Percentiles rank a stretch among this genome's conserved stretches.
These are phyloP conservation scores for Brachylomia viminalis DNA, from an alignment of 2,888 invertebrate species.

Conservation along the genomic window DNA sequence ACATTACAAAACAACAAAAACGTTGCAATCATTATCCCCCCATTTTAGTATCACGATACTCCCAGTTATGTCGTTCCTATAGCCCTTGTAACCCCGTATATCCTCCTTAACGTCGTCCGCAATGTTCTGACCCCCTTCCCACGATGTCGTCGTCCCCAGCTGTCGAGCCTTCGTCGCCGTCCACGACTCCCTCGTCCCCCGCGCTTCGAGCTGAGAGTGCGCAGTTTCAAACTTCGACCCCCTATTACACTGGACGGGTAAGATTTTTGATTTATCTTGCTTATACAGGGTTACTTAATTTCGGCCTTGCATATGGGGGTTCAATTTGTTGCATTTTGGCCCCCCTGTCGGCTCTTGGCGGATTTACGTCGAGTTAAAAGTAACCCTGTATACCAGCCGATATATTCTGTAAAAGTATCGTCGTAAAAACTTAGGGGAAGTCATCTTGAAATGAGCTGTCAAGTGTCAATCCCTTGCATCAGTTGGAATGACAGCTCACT, in stretches of 20 bases:
- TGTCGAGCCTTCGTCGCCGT: constrained; percentile 86
- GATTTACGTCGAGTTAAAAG: too few relatives aligned
- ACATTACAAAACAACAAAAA: background rate
- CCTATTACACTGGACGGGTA: constrained; percentile 82
- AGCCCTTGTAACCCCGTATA: constrained; percentile 7
- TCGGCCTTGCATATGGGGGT: too few relatives aligned
- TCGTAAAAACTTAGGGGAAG: too few relatives aligned
- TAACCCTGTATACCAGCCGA: too few relatives aligned
- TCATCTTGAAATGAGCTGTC: too few relatives aligned
- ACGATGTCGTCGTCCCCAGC: constrained; percentile 91
- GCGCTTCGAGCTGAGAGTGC: constrained; percentile 78
- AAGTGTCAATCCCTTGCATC: too few relatives aligned
- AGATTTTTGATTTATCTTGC: constrained; percentile 51
- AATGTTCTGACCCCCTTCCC: constrained; percentile 60
- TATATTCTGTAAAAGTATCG: too few relatives aligned
- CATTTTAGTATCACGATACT: rapidly evolving
- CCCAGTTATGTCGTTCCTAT: constrained; percentile 32
- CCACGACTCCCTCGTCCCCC: constrained; percentile 86
- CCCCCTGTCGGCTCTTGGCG: too few relatives aligned
- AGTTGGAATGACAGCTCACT: too few relatives aligned
- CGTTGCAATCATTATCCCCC: background rate
- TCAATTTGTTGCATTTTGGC: too few relatives aligned
- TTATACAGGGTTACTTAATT: too few relatives aligned
- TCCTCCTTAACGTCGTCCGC: constrained; percentile 48
- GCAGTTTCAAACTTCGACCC: constrained; percentile 85